Evolutionary conservation across 2,888 invertebrate species (phyloP).

Genomic region (Pedicia rivosa): DNA sequence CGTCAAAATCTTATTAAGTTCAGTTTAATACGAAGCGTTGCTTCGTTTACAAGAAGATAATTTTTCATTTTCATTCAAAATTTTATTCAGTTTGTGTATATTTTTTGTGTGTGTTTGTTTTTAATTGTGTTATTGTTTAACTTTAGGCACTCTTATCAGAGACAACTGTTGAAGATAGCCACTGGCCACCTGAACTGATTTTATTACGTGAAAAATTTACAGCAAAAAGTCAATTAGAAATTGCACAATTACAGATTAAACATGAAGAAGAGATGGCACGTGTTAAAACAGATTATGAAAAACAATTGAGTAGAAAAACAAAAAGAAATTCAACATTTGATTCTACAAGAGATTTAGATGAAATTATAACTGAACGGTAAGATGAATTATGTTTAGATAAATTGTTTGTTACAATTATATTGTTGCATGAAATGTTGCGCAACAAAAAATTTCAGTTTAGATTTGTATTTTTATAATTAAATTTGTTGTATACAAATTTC

Average conservation of each 20-base stretch:
- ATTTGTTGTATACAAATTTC: no score
- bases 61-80: no score
- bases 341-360: slow-evolving; percentile 25
- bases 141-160: slow-evolving; percentile 50
- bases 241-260: slow-evolving; percentile 36
- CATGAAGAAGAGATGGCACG: slow-evolving; percentile 42
- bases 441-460: no score
- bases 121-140: slow-evolving; percentile 5
- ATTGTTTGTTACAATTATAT: no score
- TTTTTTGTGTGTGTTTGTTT: slow-evolving; percentile 4
- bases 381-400: background rate
- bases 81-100: no score
- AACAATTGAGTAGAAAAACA: slow-evolving; percentile 28
- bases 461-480: no score
- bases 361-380: slow-evolving; percentile 22
- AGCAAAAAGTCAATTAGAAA: slow-evolving; percentile 43
- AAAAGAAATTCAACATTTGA: slow-evolving; percentile 30
- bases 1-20: no score
- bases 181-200: slow-evolving; percentile 59
- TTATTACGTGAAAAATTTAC: slow-evolving; percentile 56
- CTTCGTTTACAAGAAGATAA: no score
- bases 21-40: no score
- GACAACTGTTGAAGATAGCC: slow-evolving; percentile 47
- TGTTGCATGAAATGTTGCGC: background rate
- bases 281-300: slow-evolving; percentile 27